Conservation (phyloP, 1,140 invertebrate species). For the Ceratina australensis region DNA sequence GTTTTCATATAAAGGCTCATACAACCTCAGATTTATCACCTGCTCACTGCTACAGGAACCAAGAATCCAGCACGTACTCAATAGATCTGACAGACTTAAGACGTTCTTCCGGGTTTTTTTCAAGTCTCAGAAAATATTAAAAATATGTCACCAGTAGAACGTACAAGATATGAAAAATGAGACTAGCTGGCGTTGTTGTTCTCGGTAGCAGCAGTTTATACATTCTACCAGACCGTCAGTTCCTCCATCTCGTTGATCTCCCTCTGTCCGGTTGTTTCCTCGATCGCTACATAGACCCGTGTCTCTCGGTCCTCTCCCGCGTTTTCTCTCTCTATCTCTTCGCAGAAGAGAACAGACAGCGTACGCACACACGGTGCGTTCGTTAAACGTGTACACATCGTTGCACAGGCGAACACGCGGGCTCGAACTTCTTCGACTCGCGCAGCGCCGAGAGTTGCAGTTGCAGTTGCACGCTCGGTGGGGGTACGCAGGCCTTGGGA, state of each 20-base stretch:
- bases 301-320: not conserved
- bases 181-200: conserved; percentile 35
- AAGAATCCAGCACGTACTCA: not conserved
- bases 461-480: conserved; percentile 62
- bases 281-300: conserved; percentile 4
- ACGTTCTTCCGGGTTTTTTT: not conserved
- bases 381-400: conserved; percentile 34
- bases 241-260: conserved; percentile 16
- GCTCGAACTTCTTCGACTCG: conserved; percentile 43
- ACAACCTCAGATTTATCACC: no score
- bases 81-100: conserved; percentile 7
- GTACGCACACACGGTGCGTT: not conserved
- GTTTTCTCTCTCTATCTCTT: conserved; percentile 17
- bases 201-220: conserved; percentile 20
- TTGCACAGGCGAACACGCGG: conserved; percentile 33
- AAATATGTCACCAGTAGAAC: conserved; percentile 70
- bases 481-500: conserved; percentile 75
- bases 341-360: not conserved
- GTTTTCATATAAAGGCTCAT: no score
- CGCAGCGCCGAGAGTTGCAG: conserved; percentile 60
- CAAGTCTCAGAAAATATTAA: conserved; percentile 30
- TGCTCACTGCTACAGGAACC: no score
- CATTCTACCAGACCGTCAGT: not conserved
- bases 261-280: conserved; percentile 36
- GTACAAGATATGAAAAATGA: conserved; percentile 59